Conservation (phyloP, 1,140 invertebrate species). For the Zaprionus nigranus region DNA sequence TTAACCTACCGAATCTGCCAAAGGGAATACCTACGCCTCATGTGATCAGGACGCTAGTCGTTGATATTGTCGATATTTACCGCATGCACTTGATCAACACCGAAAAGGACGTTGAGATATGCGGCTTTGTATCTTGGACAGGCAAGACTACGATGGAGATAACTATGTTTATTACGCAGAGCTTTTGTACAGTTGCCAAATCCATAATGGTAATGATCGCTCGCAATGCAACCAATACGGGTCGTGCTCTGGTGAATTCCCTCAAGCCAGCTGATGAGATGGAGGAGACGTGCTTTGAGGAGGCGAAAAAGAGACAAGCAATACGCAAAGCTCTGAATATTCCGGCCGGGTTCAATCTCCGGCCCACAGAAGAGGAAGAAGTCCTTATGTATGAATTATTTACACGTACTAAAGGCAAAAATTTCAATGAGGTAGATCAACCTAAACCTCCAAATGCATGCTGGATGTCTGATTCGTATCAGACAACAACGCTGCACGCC, state of each 20-base stretch:
- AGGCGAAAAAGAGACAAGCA: slow-evolving; percentile 86
- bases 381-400: slow-evolving; percentile 89
- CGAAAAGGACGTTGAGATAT: slow-evolving; percentile 88
- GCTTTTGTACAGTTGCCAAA: slow-evolving; percentile 83
- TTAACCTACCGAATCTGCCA: slow-evolving; percentile 86
- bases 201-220: slow-evolving; percentile 90
- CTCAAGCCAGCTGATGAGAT: slow-evolving; percentile 87
- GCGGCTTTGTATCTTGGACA: slow-evolving; percentile 91
- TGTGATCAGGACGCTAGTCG: slow-evolving; percentile 89
- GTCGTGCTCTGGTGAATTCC: slow-evolving; percentile 87
- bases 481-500: slow-evolving; percentile 54
- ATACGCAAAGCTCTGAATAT: slow-evolving; percentile 84
- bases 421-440: slow-evolving; percentile 69
- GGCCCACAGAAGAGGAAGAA: slow-evolving; percentile 88
- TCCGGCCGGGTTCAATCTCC: slow-evolving; percentile 85
- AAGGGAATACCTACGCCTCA: slow-evolving; percentile 86
- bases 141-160: slow-evolving; percentile 90
- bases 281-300: slow-evolving; percentile 86
- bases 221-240: slow-evolving; percentile 88
- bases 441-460: slow-evolving; percentile 85
- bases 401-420: slow-evolving; percentile 86
- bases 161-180: slow-evolving; percentile 88
- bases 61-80: slow-evolving; percentile 89
- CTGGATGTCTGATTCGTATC: slow-evolving; percentile 87
- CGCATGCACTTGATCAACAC: slow-evolving; percentile 81